Conservation (phyloP, 2,113 vertebrate genomes). For the Eolophus roseicapilla region DNA sequence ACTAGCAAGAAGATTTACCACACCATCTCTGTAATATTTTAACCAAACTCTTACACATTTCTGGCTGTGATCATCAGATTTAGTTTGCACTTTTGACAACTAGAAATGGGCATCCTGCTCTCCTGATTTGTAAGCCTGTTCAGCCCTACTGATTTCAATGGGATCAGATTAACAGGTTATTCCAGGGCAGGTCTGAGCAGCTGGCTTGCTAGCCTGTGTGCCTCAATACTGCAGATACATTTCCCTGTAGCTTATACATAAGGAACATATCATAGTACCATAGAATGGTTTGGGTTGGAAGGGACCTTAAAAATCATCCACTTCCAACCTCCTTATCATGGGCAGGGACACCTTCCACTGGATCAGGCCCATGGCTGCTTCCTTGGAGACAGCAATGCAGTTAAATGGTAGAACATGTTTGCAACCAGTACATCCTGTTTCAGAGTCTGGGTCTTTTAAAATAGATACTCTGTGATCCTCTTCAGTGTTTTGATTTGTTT, state of each 20-base stretch:
- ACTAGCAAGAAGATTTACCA: background rate
- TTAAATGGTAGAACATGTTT: background rate
- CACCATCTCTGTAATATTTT: background rate
- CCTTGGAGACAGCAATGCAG: background rate
- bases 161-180: background rate
- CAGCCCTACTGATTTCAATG: background rate
- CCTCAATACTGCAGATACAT: background rate
- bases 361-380: background rate
- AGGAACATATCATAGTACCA: background rate
- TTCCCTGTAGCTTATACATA: background rate
- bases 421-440: background rate
- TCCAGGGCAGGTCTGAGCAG: background rate
- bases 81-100: background rate
- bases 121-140: background rate
- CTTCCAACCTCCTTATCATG: background rate
- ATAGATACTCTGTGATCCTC: background rate
- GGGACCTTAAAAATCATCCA: background rate
- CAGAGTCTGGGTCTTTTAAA: background rate
- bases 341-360: background rate
- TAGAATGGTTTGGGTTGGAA: background rate
- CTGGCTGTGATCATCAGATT: background rate
- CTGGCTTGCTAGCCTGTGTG: background rate
- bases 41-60: background rate
- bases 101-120: background rate
- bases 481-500: background rate